Percentiles rank a stretch among this genome's conserved stretches.
Evolutionary conservation across 2,113 vertebrate species (phyloP).

Genomic region (Catharus fuscescens): DNA sequence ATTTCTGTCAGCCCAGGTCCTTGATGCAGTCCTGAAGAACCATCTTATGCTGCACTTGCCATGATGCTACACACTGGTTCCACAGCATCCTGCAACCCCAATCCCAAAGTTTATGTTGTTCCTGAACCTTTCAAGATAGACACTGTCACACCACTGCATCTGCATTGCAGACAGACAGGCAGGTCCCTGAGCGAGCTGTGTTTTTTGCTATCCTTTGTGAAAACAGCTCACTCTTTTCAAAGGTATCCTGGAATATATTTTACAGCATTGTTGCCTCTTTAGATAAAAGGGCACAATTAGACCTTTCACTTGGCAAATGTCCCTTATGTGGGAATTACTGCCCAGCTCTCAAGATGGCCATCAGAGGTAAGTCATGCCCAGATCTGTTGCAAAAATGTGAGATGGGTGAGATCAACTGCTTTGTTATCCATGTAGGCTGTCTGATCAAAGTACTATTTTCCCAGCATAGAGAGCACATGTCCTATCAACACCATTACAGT

Average conservation of each 20-base stretch:
- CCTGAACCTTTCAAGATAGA: not conserved
- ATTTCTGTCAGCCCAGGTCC: not conserved
- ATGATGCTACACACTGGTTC: not conserved
- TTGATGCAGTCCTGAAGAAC: not conserved
- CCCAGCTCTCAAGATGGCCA: not conserved
- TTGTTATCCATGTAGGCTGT: not conserved
- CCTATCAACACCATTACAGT: not conserved
- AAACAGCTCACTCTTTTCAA: not conserved
- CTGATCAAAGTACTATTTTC: not conserved
- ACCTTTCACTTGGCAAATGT: not conserved
- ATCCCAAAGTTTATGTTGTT: not conserved
- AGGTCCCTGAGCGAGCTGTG: not conserved
- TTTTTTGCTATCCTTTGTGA: not conserved
- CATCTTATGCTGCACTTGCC: not conserved
- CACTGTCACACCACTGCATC: not conserved
- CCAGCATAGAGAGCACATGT: not conserved
- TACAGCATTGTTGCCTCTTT: not conserved
- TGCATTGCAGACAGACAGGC: not conserved
- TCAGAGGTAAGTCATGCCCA: not conserved
- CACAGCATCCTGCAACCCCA: not conserved
- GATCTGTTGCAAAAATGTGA: not conserved
- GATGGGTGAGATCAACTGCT: not conserved
- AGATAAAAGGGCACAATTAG: not conserved
- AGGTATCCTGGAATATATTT: not conserved
- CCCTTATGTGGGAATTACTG: not conserved